Evolutionary conservation across 2,888 invertebrate genomes (phyloP).

Genomic region (Meloe dianella): DNA sequence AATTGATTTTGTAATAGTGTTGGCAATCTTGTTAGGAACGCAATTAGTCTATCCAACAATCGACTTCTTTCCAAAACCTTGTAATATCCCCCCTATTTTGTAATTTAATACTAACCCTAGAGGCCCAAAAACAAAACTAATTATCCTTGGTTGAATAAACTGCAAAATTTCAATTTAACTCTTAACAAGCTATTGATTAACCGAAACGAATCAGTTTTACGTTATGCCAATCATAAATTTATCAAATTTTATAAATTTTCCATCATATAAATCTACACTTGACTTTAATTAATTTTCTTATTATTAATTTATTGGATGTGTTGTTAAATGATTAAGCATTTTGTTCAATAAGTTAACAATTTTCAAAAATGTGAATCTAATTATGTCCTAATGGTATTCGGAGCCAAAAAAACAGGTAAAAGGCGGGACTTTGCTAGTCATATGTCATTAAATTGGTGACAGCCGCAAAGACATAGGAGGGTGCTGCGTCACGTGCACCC

Average conservation of each 20-base stretch:
- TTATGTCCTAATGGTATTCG: slow-evolving; percentile 9
- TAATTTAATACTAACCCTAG: neutral
- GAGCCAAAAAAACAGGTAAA: slow-evolving; percentile 23
- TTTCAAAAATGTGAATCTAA: slow-evolving; percentile 24
- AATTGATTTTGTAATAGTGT: neutral
- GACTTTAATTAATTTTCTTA: neutral
- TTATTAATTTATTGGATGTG: slow-evolving; percentile 11
- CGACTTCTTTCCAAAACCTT: neutral
- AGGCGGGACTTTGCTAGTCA: slow-evolving; percentile 19
- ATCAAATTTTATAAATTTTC: neutral
- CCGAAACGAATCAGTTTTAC: slow-evolving; percentile 19
- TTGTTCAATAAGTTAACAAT: slow-evolving; percentile 20
- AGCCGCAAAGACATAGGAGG: slow-evolving; percentile 21
- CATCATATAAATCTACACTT: neutral
- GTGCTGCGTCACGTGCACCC: slow-evolving; percentile 20
- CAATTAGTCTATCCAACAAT: neutral
- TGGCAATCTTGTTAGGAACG: neutral
- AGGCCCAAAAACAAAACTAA: slow-evolving; percentile 12
- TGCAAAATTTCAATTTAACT: slow-evolving; percentile 17
- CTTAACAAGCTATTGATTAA: slow-evolving; percentile 16
- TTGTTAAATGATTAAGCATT: slow-evolving; percentile 19
- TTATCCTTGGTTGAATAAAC: slow-evolving; percentile 9
- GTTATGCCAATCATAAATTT: slow-evolving; percentile 17
- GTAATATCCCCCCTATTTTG: neutral
- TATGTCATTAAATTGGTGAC: slow-evolving; percentile 27